Base-by-base conservation (phyloP, 37 sponge, comb jelly and placozoan species). In the Mnemiopsis leidyi region DNA sequence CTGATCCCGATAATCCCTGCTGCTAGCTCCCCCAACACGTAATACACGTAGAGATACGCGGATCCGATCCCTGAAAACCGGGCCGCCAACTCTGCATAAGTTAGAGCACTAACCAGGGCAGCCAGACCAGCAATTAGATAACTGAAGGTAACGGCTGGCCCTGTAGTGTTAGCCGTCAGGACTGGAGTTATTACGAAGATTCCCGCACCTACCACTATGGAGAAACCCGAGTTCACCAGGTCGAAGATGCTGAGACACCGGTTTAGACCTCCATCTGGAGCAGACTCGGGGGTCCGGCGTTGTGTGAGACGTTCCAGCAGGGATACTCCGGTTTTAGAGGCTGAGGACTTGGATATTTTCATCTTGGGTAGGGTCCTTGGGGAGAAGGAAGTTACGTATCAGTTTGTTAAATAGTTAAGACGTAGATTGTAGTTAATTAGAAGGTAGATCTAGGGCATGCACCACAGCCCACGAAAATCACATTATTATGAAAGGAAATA, bases 101-200 rank as follows among this genome's bases (percentile, higher is more conserved):
- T 85, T 13, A 85, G 90, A 0, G 90, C 90, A 85, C 90, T 85
- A 61, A 85, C 61, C 28, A 85, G 90, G 2, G 90, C 40, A 20
- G 90, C 61, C 2, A 85, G 1, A 39, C 90, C 90, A 20, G 90
- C 90, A 36, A 85, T 85, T 61, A 85, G 29, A 25, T 85, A 85
- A 29, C 90, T 85, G 30, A 85, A 7, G 30, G 61, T 85, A 28
- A 85, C 90, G 0, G 90, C 90, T 32, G 90, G 90, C 9, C 90
- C 90, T 26, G 90, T 85, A 3, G 90, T 85, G 48, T 85, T 40
- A 1, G 90, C 90, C 24, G 90, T 33, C 26, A 85, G 48, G 23
- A 85, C 90, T 40, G 90, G 90, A 5, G 90, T 85, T 40, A 85
- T 85, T 25, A 85, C 90, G 61, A 85, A 85, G 32, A 85, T 85